Conservation (phyloP, 2,797 vertebrate species). For the Cryptoprocta ferox region DNA sequence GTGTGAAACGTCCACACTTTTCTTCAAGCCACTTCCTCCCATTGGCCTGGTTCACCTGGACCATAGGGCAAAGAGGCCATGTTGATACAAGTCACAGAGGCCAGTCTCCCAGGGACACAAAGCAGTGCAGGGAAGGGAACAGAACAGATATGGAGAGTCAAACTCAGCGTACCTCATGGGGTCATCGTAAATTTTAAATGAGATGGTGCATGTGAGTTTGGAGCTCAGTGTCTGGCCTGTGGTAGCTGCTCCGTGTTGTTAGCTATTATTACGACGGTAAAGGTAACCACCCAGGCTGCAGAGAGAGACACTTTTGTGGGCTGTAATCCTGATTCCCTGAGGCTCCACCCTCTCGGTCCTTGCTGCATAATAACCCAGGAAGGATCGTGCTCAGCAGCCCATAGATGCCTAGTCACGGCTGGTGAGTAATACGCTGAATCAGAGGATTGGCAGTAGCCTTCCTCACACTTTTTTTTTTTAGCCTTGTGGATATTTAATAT, state of each 20-base stretch:
- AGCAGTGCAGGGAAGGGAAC: not conserved
- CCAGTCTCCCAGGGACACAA: not conserved
- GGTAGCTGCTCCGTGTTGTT: rapidly evolving
- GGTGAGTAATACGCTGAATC: not conserved
- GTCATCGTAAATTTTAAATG: not conserved
- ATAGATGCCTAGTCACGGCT: rapidly evolving
- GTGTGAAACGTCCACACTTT: not conserved
- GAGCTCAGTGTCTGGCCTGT: rapidly evolving
- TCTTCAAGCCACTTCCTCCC: not conserved
- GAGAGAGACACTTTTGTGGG: not conserved
- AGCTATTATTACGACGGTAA: not conserved
- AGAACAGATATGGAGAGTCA: not conserved
- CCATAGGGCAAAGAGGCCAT: not conserved
- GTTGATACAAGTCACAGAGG: not conserved
- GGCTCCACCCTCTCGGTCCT: not conserved
- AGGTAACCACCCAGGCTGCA: not conserved
- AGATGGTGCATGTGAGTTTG: not conserved
- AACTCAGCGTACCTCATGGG: not conserved
- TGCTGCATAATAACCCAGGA: not conserved
- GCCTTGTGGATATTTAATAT: not conserved
- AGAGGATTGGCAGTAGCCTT: not conserved
- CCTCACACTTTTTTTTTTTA: not conserved
- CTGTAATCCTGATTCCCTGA: not conserved
- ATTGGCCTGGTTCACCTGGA: not conserved
- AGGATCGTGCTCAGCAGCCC: not conserved